Evolutionary conservation across 2,113 vertebrate species (phyloP), one percentile per base, ranked within the genome.

Genomic region (Proterorhinus semilunaris): DNA sequence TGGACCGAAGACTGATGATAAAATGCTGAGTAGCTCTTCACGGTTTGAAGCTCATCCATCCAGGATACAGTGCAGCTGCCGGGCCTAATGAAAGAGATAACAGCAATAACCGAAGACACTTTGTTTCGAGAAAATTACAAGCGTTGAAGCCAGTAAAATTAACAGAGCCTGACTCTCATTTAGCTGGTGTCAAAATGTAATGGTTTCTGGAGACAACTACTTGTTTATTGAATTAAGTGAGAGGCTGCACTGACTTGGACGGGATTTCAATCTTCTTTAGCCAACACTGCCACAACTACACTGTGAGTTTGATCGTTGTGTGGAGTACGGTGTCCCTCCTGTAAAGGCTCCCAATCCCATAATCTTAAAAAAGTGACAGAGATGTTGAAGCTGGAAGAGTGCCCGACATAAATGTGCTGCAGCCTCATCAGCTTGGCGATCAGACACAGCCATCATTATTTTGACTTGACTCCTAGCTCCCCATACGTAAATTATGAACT

Each of bases 121-220:
- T 46, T 63, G 43, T 63, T 46, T 11, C 46, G n/a, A 21, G 45
- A 48, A 63, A 48, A 63, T 63, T 46, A 63, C 48, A 63, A 17
- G 62, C 62, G 48, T 21, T 63, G 45, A 17, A 46, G 62, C 46
- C 21, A 63, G 45, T 63, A 16, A 48, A 63, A 48, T 63, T 63
- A 63, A 63, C 11, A 46, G 44, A 47, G 45, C 44, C 44, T 48
- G 62, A 63, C 16, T 65, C 48, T 63, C 45, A 63, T 48, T 63
- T 63, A 63, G 62, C 45, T 13, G 45, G n/a, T 11, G 61, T 63
- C 61, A 63, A 16, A 47, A 43, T 11, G n/a, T 16, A 17, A 47
- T 17, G 6, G 61, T 10, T 63, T 63, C 47, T n/a, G 4, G n/a
- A 5, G 44, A 48, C 61, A 63, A 17, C 61, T 47, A 9, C 15